A percentile compares a stretch with the other conserved stretches of the same genome.
phyloP scores from a whole-genome alignment of 2,797 vertebrate species.

The Eurystomus glaucurus region DNA sequence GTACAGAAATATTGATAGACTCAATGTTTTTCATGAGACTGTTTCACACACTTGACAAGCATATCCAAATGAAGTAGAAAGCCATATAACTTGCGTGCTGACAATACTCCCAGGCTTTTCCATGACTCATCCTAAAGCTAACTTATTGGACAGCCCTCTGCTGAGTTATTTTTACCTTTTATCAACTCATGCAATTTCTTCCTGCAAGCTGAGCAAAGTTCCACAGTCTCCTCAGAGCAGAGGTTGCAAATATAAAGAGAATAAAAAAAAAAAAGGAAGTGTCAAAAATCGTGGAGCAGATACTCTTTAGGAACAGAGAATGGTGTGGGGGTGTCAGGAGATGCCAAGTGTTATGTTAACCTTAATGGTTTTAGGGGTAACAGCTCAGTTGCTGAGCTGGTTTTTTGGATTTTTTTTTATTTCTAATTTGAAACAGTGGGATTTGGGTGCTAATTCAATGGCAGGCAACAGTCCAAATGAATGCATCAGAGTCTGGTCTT shows the following conservation, averaged over 20 bases:
- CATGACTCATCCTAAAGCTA: conserved; percentile 49
- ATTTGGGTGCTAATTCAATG: background rate
- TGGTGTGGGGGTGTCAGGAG: background rate
- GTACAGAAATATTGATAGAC: background rate
- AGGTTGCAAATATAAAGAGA: background rate
- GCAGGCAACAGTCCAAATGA: background rate
- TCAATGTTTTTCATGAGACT: background rate
- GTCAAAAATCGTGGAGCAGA: background rate
- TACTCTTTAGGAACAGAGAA: background rate
- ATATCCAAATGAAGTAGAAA: conserved; percentile 36
- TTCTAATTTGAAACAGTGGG: background rate
- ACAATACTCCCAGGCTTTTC: conserved; percentile 35
- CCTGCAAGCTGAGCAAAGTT: conserved; percentile 59
- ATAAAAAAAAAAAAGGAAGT: background rate
- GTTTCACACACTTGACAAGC: background rate
- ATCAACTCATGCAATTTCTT: conserved; percentile 43
- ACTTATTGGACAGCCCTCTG: conserved; percentile 14
- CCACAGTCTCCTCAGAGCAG: background rate
- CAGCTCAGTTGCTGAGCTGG: background rate
- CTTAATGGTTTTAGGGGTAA: background rate
- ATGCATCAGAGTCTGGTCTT: background rate
- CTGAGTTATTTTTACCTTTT: conserved; percentile 68
- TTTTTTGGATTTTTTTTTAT: background rate
- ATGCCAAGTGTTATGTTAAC: fast-evolving
- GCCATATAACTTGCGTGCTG: background rate